Conservation (phyloP, 2,888 invertebrate species). For the Rosalia funebris region DNA sequence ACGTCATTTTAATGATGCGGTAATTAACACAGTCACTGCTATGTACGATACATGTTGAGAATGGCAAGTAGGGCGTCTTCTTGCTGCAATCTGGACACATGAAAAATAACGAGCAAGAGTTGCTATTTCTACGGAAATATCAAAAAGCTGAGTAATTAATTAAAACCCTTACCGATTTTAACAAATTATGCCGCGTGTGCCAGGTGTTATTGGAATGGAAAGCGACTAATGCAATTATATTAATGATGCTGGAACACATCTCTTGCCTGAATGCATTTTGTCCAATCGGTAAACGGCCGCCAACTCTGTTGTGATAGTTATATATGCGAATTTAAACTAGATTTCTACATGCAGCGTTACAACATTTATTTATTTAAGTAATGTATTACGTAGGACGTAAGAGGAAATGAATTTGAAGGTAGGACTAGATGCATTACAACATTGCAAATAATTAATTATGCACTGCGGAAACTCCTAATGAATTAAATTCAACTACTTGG, state of each 20-base stretch:
- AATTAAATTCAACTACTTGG: no score
- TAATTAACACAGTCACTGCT: conserved; percentile 19
- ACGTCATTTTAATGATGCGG: conserved; percentile 9
- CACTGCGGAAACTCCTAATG: no score
- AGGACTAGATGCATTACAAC: no score
- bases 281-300: no score
- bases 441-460: no score
- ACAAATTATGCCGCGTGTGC: conserved; percentile 16
- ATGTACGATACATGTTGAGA: neutral
- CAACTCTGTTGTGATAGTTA: neutral
- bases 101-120: conserved; percentile 21
- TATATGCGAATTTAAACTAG: no score
- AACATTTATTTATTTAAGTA: no score
- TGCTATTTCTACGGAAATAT: conserved; percentile 18
- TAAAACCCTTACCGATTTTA: conserved; percentile 14
- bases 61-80: neutral
- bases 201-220: conserved; percentile 17
- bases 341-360: no score
- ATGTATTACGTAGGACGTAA: no score
- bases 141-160: conserved; percentile 10
- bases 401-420: no score
- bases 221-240: conserved; percentile 5
- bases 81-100: neutral
- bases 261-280: neutral
- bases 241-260: neutral